Percentiles rank a stretch among this genome's conserved stretches.
phyloP scores from a whole-genome alignment of 2,113 vertebrate genomes.

The Aspiorhynchus laticeps region DNA sequence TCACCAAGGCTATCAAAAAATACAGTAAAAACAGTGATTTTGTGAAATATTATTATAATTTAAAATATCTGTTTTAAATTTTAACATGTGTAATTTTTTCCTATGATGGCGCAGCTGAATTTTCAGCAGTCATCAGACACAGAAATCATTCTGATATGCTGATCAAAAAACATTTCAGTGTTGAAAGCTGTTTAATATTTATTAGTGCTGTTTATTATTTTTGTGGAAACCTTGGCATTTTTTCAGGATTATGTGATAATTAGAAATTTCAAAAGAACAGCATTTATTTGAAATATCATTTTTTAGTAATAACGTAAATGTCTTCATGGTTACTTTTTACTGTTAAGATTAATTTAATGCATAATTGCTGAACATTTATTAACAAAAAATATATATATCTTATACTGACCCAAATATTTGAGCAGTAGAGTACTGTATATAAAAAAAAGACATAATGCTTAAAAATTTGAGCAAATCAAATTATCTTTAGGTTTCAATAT shows the following conservation, averaged over 20 bases:
- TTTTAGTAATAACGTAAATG: background rate
- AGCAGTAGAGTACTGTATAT: background rate
- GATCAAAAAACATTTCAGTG: background rate
- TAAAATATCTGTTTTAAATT: background rate
- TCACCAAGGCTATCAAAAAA: background rate
- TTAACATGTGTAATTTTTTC: background rate
- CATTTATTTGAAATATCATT: too few relatives aligned
- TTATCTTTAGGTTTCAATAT: background rate
- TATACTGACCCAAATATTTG: background rate
- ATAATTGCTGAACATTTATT: background rate
- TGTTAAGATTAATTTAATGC: background rate
- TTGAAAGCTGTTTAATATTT: too few relatives aligned
- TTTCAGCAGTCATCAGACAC: background rate
- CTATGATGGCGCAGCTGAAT: background rate
- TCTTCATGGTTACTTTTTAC: background rate
- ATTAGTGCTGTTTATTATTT: background rate
- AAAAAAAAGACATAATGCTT: background rate
- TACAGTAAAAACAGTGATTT: background rate
- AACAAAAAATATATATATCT: too few relatives aligned
- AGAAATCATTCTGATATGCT: background rate
- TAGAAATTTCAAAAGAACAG: too few relatives aligned
- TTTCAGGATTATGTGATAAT: too few relatives aligned
- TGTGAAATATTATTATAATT: background rate
- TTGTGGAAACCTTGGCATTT: background rate
- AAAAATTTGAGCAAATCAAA: background rate